Evolutionary conservation across 2,888 invertebrate genomes (phyloP), one percentile per base, ranked within the genome.

Genomic region (Andrena dorsata): DNA sequence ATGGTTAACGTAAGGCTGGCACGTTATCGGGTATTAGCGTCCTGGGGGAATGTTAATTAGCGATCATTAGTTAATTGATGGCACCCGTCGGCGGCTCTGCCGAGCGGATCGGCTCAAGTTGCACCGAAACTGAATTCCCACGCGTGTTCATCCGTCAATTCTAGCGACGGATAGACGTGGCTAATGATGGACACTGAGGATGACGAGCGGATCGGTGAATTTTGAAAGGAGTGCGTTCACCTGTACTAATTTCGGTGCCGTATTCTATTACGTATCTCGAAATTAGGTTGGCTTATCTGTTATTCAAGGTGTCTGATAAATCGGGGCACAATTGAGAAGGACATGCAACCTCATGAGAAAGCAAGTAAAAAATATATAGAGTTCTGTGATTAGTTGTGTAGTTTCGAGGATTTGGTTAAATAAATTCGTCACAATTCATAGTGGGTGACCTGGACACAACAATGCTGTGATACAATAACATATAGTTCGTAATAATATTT

Each of bases 51-150:
- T 88, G 88, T 88, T 90, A 91, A 91, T 91, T 91, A 92, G 88
- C 90, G 88, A 87, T 90, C 88, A 87, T 86, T 89, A 90, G 87
- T 90, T 91, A 91, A 91, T 91, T 91, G 91, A 91, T 90, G 89
- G 87, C 85, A 89, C 87, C 88, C 89, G 88, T 90, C 87, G 89
- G 77, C 90, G 80, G 85, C 83, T 68, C 65, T 69, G 64, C 73
- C 69, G 41, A 66, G 58, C 72, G 73, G 70, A 41, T 66, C 69
- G 78, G 82, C 76, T 77, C 70, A 75, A 86, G 81, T 80, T 69
- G 49, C 77, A 41, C 77, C 73, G 64, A 65, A 82, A 82, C 85
- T 69, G 74, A 80, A 88, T 77, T 86, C 88, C 79, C 83, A 73
- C 84, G 90, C 88, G 87, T 87, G 89, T 90, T 87, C 76, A 80